Conservation (phyloP, 2,888 invertebrate genomes). For the Oligia strigilis region DNA sequence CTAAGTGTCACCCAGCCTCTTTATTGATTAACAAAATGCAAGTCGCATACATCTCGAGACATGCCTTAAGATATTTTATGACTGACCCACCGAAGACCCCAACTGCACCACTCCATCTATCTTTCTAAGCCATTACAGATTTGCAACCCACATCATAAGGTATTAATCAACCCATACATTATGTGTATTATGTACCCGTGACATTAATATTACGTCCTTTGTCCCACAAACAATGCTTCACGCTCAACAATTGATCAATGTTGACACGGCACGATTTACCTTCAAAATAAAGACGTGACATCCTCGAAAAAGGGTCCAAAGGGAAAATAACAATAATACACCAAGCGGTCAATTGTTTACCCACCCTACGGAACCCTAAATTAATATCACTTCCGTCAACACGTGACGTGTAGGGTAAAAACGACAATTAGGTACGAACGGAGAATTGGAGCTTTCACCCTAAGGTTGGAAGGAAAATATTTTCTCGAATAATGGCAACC, state of each 20-base stretch:
- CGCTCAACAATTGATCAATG: conserved; percentile 64
- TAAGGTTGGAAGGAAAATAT: conserved; percentile 64
- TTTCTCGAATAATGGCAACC: conserved; percentile 65
- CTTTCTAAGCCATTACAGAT: conserved; percentile 33
- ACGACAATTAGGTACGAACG: conserved; percentile 67
- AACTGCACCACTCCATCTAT: conserved; percentile 9
- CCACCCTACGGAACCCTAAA: conserved; percentile 82
- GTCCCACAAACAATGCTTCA: conserved; percentile 58
- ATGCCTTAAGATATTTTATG: conserved; percentile 1
- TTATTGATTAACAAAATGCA: neutral
- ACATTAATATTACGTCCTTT: conserved; percentile 59
- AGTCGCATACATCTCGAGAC: neutral
- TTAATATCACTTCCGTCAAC: conserved; percentile 87
- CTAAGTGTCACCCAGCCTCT: neutral
- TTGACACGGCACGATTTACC: conserved; percentile 65
- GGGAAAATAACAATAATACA: conserved; percentile 74
- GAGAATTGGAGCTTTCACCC: conserved; percentile 59
- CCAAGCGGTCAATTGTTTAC: conserved; percentile 79
- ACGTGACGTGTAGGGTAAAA: conserved; percentile 80
- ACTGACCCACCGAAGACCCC: neutral
- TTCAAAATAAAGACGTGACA: conserved; percentile 68
- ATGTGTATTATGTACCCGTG: conserved; percentile 28
- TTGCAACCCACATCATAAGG: conserved; percentile 36
- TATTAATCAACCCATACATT: conserved; percentile 57
- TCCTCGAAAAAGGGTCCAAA: conserved; percentile 61